A percentile compares a stretch with the other conserved stretches of the same genome.
These are phyloP conservation scores for Lepus townsendii DNA, from an alignment of 2,797 vertebrate genomes.

Conservation along the genomic window DNA sequence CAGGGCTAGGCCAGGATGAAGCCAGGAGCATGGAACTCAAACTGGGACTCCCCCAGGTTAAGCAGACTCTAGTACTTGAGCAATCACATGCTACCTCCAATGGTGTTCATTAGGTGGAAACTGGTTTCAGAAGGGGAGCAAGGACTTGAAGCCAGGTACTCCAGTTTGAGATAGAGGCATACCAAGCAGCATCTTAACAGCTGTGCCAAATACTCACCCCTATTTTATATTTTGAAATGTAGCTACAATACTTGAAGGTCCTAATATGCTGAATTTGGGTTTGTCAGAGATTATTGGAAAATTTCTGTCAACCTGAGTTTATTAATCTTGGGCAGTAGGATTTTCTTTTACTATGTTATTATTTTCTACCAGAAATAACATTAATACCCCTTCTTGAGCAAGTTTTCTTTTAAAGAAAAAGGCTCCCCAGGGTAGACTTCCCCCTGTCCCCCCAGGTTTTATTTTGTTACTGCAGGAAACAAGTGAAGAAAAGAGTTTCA, in stretches of 20 bases:
- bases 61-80: too few species aligned
- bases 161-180: too few species aligned
- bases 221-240: slow-evolving; percentile 57
- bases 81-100: too few species aligned
- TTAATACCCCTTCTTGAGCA: neutral
- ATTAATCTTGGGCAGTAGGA: neutral
- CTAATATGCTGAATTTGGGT: slow-evolving; percentile 2
- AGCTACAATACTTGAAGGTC: neutral
- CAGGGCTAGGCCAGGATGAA: too few species aligned
- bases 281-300: neutral
- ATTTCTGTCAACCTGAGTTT: slow-evolving; percentile 5
- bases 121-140: too few species aligned
- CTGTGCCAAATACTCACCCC: too few species aligned
- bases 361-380: neutral
- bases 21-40: too few species aligned
- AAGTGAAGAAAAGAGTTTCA: neutral
- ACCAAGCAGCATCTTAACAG: too few species aligned
- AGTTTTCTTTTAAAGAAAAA: slow-evolving; percentile 35
- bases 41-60: too few species aligned
- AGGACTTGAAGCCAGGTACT: too few species aligned
- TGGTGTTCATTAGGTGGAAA: too few species aligned
- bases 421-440: neutral
- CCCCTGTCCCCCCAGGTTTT: neutral
- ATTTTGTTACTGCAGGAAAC: neutral
- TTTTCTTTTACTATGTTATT: neutral